Conservation (phyloP, 1,140 invertebrate species). For the Drosophila carrolli region DNA sequence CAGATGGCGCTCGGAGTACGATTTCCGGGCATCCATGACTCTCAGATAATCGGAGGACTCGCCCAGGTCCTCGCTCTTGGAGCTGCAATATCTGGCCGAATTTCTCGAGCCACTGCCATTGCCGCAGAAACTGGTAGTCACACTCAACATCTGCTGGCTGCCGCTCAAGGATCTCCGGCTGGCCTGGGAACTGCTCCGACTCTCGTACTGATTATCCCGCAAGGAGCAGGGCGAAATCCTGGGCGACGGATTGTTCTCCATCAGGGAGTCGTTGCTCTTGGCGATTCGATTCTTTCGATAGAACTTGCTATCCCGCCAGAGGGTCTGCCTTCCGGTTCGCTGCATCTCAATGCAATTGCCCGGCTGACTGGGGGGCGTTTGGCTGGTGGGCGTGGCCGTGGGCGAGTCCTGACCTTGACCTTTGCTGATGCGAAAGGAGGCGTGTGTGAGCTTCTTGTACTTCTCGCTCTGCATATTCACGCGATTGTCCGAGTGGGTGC, state of each 20-base stretch:
- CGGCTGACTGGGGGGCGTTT: conserved; percentile 54
- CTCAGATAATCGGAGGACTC: conserved; percentile 72
- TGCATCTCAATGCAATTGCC: conserved; percentile 65
- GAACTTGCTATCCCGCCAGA: conserved; percentile 84
- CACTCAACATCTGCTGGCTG: conserved; percentile 71
- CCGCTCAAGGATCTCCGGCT: conserved; percentile 66
- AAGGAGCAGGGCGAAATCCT: conserved; percentile 73
- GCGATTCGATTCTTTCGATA: conserved; percentile 83
- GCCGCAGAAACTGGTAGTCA: conserved; percentile 78
- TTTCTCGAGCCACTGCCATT: conserved; percentile 25
- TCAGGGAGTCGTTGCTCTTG: conserved; percentile 82
- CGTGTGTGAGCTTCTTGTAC: conserved; percentile 83
- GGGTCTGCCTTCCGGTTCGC: conserved; percentile 65
- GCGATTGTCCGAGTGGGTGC: conserved; percentile 83
- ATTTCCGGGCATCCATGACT: conserved; percentile 80
- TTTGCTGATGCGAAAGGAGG: conserved; percentile 81
- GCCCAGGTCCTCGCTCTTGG: conserved; percentile 80
- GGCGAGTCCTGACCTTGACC: conserved; percentile 60
- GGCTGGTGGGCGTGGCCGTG: conserved; percentile 38
- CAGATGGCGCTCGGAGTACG: conserved; percentile 80
- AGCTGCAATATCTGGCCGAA: conserved; percentile 74
- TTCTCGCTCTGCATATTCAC: conserved; percentile 83
- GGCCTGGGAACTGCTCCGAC: conserved; percentile 67
- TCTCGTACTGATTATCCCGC: conserved; percentile 80
- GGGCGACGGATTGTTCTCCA: conserved; percentile 77